Percentiles rank a stretch among this genome's conserved stretches.
These are phyloP conservation scores for Gorsachius goisagi DNA, from an alignment of 2,113 vertebrate species.

Conservation along the genomic window DNA sequence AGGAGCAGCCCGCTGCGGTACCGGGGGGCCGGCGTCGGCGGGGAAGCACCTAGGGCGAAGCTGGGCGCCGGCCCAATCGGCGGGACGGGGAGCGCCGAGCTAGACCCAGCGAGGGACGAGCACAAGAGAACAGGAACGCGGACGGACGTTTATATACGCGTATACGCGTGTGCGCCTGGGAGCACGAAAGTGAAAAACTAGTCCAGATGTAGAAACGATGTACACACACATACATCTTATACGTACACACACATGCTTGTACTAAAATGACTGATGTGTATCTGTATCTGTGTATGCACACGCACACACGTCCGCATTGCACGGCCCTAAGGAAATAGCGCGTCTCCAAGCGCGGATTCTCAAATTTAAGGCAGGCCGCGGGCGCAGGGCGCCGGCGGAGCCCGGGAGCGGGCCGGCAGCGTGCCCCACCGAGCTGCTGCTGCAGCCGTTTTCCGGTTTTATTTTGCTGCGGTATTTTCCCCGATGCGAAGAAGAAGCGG, in stretches of 20 bases:
- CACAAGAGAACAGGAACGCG: neutral
- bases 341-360: neutral
- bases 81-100: neutral
- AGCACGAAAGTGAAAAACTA: slow-evolving; percentile 17
- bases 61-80: neutral
- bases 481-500: neutral
- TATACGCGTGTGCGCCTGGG: neutral
- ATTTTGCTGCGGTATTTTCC: neutral
- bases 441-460: neutral
- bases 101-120: neutral
- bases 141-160: neutral
- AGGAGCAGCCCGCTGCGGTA: neutral
- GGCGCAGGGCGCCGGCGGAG: neutral
- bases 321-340: neutral
- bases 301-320: no score
- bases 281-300: neutral
- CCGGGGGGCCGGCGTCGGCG: no score
- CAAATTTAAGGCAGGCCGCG: neutral
- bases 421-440: neutral
- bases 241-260: neutral
- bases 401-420: neutral
- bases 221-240: neutral
- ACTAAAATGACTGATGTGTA: neutral
- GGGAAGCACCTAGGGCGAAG: neutral
- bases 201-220: slow-evolving; percentile 23